Conservation (phyloP, 2,888 invertebrate species). For the Acleris cristana region DNA sequence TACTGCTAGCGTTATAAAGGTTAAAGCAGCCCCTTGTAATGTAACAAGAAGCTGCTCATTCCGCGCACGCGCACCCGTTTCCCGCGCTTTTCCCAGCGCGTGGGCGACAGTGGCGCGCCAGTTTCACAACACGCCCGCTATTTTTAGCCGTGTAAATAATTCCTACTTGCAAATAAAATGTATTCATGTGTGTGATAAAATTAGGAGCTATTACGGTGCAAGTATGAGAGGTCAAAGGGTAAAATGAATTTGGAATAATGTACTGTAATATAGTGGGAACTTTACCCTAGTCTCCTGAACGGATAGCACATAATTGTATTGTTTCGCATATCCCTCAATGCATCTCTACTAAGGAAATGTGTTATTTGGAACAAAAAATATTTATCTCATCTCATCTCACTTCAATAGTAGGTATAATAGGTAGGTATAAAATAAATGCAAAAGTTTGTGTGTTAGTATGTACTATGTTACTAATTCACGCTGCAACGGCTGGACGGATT, state of each 20-base stretch:
- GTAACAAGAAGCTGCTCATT: constrained; percentile 11
- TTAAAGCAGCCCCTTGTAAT: background rate
- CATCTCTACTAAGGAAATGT: no score
- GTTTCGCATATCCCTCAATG: no score
- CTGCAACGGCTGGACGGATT: no score
- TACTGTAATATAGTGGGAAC: background rate
- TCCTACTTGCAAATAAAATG: constrained; percentile 5
- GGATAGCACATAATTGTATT: no score
- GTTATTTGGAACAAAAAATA: no score
- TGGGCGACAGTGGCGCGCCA: constrained; percentile 2
- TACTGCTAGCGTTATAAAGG: no score
- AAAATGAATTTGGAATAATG: background rate
- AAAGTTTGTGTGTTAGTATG: no score
- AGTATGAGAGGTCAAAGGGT: no score
- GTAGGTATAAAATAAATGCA: no score
- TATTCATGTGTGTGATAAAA: background rate
- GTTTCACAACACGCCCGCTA: constrained; percentile 14
- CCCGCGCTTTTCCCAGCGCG: background rate
- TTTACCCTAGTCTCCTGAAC: background rate
- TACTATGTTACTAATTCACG: no score
- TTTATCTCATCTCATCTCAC: no score
- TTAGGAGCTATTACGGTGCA: background rate
- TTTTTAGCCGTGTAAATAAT: constrained; percentile 9
- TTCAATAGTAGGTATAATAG: no score
- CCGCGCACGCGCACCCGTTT: background rate